Evolutionary conservation across 2,113 vertebrate species (phyloP), one percentile per base, ranked within the genome.

Genomic region (Ceyx margarethae): DNA sequence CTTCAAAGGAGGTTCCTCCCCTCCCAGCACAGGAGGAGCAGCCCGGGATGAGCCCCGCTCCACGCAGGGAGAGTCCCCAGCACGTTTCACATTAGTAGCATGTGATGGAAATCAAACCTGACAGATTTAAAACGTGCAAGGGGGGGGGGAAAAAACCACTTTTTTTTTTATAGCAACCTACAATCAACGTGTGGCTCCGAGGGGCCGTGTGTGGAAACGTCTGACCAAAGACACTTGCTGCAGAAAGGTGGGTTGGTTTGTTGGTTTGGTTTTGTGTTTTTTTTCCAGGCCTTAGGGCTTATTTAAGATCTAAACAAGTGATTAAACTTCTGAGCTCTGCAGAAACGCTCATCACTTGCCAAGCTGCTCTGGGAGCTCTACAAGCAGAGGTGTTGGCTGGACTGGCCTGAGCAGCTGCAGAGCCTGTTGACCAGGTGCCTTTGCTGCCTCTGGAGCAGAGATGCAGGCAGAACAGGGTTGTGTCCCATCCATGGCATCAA

Each of bases 91-190:
- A 28, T 87, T 54, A 87, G 80, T 4, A 53, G 83, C 28, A 9
- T 7, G 74, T 71, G 92, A 66, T 58, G 92, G 71, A 85, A 92
- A 92, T 85, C 66, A 56, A 53, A 69, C 33, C 45, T 51, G 90
- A 85, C 83, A 81, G 86, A 61, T 94, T 94, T 71, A 87, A 92
- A 95, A 85, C 3, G 75, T 90, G 80, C 75, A 78, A 87, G 51
- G 75, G 83, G 66, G 53, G 51, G 75, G 83, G 66, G 48, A 67
- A 33, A n/a, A 81, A 73, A 56, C 20, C 37, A 37, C 10, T 54
- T 17, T 58, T 53, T 12, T 74, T 54, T 94, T 84, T 78, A 84
- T 71, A 74, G 92, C 54, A 78, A 77, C 83, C 79, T 87, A 56
- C 86, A 61, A 57, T 87, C 74, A 77, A 20, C 6, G 6, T 48